Conservation (phyloP, 37 sponge, comb jelly and placozoan genomes). For the Diacarnus erythraeanus region DNA sequence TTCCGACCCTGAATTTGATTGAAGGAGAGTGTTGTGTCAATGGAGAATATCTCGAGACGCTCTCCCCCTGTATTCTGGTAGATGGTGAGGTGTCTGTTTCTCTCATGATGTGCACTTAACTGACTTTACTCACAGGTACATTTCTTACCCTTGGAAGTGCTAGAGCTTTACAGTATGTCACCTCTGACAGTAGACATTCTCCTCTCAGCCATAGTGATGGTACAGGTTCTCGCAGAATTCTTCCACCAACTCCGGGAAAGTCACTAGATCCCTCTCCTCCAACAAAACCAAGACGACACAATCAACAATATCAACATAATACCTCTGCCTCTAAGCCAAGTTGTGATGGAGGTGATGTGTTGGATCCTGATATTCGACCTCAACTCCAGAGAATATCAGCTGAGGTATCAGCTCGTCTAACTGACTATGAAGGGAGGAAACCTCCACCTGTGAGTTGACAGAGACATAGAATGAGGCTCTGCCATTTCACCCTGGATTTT, state of each 20-base stretch:
- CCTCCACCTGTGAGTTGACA: conserved; percentile 35
- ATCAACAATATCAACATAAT: neutral
- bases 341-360: too few relatives aligned
- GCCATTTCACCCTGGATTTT: neutral
- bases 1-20: neutral
- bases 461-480: neutral
- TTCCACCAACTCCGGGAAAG: conserved; percentile 34
- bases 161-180: conserved; percentile 6
- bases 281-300: conserved; percentile 9
- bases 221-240: conserved; percentile 16
- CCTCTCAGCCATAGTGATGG: too few relatives aligned
- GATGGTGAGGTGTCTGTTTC: neutral
- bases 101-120: neutral
- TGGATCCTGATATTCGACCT: neutral
- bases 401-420: conserved; percentile 10
- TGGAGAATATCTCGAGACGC: neutral
- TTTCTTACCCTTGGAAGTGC: conserved; percentile 12
- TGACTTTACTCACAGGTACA: conserved; percentile 1
- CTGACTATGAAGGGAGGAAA: conserved; percentile 13
- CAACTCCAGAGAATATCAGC: conserved; percentile 34
- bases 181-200: too few relatives aligned
- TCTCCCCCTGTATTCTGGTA: neutral
- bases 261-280: neutral
- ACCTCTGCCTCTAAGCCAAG: neutral
- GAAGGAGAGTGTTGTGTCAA: neutral